Percentiles rank a stretch among this genome's conserved stretches.
Conservation (phyloP, 2,113 vertebrate species). For the Benitochromis conjunctus region DNA sequence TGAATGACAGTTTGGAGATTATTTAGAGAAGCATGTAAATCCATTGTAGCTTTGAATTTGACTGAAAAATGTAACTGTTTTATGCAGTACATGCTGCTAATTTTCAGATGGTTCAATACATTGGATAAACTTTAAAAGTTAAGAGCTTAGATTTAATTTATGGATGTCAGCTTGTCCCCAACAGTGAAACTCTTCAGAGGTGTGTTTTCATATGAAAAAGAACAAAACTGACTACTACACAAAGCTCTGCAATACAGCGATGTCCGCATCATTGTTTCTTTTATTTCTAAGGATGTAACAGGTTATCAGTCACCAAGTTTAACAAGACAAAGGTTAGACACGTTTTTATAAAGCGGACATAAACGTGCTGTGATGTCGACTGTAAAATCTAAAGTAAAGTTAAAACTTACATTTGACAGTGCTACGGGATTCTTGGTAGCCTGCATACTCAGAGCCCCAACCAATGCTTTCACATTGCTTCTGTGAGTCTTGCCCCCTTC, state of each 20-base stretch:
- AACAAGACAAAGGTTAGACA: background rate
- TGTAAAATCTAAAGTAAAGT: background rate
- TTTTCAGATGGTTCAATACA: background rate
- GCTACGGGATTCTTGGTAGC: constrained; percentile 91
- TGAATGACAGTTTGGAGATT: constrained; percentile 30
- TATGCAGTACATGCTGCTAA: background rate
- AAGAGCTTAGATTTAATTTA: background rate
- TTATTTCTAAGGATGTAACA: background rate
- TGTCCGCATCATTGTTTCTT: background rate
- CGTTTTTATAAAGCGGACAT: background rate
- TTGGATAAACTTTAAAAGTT: background rate
- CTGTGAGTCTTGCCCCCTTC: constrained; percentile 63
- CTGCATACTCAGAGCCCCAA: constrained; percentile 90
- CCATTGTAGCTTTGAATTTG: background rate
- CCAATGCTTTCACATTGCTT: constrained; percentile 81
- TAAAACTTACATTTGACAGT: constrained; percentile 93
- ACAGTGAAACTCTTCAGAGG: background rate
- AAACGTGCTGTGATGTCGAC: background rate
- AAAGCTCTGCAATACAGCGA: background rate
- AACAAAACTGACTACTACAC: background rate
- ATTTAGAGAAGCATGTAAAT: background rate
- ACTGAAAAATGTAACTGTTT: background rate
- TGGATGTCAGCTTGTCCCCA: background rate
- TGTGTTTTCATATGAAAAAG: background rate
- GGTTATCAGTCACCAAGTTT: background rate